phyloP scores from a whole-genome alignment of 2,797 vertebrate genomes.

The Pelochelys cantorii region DNA sequence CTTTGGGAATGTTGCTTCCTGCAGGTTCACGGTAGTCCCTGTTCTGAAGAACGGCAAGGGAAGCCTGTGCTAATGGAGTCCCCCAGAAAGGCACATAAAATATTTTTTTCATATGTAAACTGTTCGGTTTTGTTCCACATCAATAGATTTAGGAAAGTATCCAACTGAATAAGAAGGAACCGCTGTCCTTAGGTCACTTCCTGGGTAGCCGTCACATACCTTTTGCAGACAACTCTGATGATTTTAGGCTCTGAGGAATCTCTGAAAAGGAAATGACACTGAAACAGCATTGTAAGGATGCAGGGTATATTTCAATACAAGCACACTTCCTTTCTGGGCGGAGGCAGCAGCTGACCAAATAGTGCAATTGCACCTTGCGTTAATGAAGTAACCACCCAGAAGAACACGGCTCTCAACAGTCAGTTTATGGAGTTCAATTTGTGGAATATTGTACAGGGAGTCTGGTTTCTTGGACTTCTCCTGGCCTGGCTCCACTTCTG shows the following conservation, averaged over 20 bases:
- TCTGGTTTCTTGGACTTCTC: neutral
- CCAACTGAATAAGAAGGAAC: neutral
- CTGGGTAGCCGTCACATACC: neutral
- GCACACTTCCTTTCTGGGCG: neutral
- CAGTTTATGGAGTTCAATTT: neutral
- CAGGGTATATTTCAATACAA: neutral
- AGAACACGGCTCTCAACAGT: neutral
- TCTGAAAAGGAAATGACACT: neutral
- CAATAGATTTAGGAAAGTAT: neutral
- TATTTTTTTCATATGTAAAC: neutral
- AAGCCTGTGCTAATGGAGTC: neutral
- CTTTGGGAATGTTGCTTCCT: neutral
- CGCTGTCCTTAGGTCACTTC: neutral
- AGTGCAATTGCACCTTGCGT: neutral
- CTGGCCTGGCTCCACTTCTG: neutral
- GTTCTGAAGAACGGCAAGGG: neutral
- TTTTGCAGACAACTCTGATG: neutral
- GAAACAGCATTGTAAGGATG: neutral
- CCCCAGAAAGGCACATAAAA: neutral
- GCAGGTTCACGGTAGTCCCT: neutral
- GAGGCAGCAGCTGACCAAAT: neutral
- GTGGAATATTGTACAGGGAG: neutral
- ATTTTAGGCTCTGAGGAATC: neutral
- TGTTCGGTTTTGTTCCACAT: neutral
- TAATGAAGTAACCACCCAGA: neutral